phyloP scores from a whole-genome alignment of 2,113 vertebrate genomes.

The Panthera tigris region DNA sequence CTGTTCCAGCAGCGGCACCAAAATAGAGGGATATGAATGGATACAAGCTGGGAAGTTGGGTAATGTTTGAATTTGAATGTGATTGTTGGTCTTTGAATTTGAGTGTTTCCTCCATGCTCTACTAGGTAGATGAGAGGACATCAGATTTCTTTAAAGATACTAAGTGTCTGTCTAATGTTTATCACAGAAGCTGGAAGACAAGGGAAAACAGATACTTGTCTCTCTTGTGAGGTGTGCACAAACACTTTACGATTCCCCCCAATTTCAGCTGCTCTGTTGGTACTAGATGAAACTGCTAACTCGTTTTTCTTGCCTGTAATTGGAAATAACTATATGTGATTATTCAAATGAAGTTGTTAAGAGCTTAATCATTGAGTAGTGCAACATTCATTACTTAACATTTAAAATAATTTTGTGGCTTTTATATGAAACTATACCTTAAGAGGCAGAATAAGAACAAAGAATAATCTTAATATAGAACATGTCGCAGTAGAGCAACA shows the following conservation, averaged over 20 bases:
- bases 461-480: slow-evolving; percentile 52
- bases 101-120: neutral
- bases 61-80: neutral
- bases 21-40: neutral
- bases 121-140: neutral
- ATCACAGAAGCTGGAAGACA: neutral
- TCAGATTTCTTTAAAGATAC: neutral
- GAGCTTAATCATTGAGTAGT: slow-evolving; percentile 35
- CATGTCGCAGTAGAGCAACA: neutral
- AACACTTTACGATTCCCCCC: neutral
- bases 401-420: slow-evolving; percentile 55
- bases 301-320: slow-evolving; percentile 33
- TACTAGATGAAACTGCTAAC: neutral
- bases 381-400: slow-evolving; percentile 52
- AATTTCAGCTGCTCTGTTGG: neutral
- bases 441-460: slow-evolving; percentile 49
- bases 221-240: neutral
- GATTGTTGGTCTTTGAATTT: neutral
- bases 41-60: neutral
- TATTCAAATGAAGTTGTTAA: slow-evolving; percentile 44
- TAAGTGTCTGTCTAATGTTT: neutral
- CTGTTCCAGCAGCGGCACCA: neutral
- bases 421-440: slow-evolving; percentile 47
- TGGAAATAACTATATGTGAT: slow-evolving; percentile 26
- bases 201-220: neutral